Evolutionary conservation across 2,888 invertebrate species (phyloP).

Genomic region (Xylocampa areola): DNA sequence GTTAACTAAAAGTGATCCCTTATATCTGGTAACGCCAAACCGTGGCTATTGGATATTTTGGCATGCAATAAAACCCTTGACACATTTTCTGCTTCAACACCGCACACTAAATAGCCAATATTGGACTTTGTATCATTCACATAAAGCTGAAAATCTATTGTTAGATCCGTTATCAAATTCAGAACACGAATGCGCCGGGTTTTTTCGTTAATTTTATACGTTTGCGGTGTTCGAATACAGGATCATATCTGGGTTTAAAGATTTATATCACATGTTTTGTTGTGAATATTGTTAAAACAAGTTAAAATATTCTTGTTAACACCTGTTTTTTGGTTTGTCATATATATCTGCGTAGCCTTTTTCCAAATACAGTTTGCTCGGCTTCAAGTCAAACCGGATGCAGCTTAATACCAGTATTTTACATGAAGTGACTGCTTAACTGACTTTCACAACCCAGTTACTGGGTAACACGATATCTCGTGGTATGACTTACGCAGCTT

Average conservation of each 20-base stretch:
- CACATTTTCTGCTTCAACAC: slow-evolving; percentile 34
- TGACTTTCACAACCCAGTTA: too few species aligned
- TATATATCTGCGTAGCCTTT: background rate
- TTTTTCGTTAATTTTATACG: slow-evolving; percentile 49
- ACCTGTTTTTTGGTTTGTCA: background rate
- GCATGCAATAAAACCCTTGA: slow-evolving; percentile 47
- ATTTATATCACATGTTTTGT: slow-evolving; percentile 25
- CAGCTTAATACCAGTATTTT: too few species aligned
- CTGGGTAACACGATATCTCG: too few species aligned
- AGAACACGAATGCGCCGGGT: slow-evolving; percentile 29
- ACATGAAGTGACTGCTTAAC: too few species aligned
- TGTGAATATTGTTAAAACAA: slow-evolving; percentile 24
- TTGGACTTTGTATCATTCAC: background rate
- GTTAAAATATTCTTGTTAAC: slow-evolving; percentile 16
- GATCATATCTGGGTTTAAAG: slow-evolving; percentile 42
- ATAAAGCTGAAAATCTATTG: slow-evolving; percentile 21
- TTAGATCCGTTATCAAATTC: slow-evolving; percentile 26
- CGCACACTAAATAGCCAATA: background rate
- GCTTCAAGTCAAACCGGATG: too few species aligned
- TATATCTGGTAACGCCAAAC: slow-evolving; percentile 27
- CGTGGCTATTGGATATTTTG: slow-evolving; percentile 40
- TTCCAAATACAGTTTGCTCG: too few species aligned
- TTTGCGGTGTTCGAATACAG: slow-evolving; percentile 40
- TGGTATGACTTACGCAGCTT: too few species aligned
- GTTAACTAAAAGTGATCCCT: slow-evolving; percentile 9